Evolutionary conservation across 2,888 invertebrate species (phyloP), one percentile per base, ranked within the genome.

Genomic region (Drosophila anomelani): DNA sequence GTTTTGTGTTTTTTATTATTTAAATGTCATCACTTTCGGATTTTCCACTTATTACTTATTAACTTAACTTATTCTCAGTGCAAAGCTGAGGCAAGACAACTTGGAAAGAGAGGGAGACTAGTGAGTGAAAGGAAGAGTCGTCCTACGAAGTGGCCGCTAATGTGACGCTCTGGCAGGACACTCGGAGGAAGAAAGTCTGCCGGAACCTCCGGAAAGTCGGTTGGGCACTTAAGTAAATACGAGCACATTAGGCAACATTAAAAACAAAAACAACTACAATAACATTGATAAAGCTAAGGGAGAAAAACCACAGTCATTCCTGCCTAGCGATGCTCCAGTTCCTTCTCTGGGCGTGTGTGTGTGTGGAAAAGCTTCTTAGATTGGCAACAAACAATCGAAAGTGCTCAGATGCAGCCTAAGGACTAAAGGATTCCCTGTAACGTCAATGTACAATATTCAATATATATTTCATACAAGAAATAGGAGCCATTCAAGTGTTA

Each of bases 171-270:
- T 15, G 26, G 26, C 46, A 26, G 15, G 46, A 46, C 46, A n/a
- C 26, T 46, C 15, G 15, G 26, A 9, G 46, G 26, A 29, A 29
- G 61, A 36, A 43, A 13, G 69, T 53, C 55, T 58, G 41, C 23
- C 38, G 47, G 29, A 39, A 2, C 46, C 39, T 17, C 29, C 53
- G 44, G 57, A 74, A 74, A 75, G 72, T 58, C 76, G 74, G 70
- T 72, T 80, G 75, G 82, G 60, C 82, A 77, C 81, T 81, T 85
- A 85, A 85, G 83, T 83, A 85, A 84, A 85, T 81, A 84, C 81
- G 83, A 85, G 86, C 83, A 84, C 84, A 85, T 84, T 83, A 84
- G 78, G 74, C 81, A 41, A 67, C 58, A 69, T 44, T 53, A 67
- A 56, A 63, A 59, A 63, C 61, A 34, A 15, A 39, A 13, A 6